Evolutionary conservation across 2,113 vertebrate species (phyloP), one percentile per base, ranked within the genome.

Genomic region (Sterrhoptilus dennistouni): DNA sequence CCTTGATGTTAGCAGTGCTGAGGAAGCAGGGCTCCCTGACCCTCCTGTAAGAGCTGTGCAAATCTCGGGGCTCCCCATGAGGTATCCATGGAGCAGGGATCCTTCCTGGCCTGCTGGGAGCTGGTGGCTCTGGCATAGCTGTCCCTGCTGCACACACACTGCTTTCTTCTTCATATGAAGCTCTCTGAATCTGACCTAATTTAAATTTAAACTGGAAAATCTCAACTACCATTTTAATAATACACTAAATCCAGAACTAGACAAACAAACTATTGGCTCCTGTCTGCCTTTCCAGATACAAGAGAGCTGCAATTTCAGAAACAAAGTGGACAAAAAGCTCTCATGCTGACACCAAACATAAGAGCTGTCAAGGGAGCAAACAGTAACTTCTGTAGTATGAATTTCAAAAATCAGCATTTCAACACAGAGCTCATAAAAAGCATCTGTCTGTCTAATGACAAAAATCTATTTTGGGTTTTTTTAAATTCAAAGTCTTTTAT

Each of bases 61-160:
- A 8, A 52, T 19, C 66, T 36, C 42, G 16, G 36, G 8, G 5
- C 11, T 53, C 25, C 45, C 27, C 29, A 28, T 5, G 2, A 72
- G 29, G 36, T 29, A 12, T 56, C 47, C 57, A 6, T 2, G n/a
- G 40, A 17, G 20, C 60, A 63, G 53, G 33, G 40, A 69, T 85
- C 31, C 14, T 33, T 21, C 38, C 79, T 24, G 10, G 31, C 14
- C 47, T 79, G 69, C 56, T 21, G 35, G 27, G 52, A 53, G 11
- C 27, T 49, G 53, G 12, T 35, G 61, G 27, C 25, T 57, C 33
- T 35, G 50, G 14, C 74, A 22, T 2, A 70, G 56, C n/a, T 47
- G 35, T 19, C 53, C 50, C 56, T 12, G 2, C 16, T 42, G 49
- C 44, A 22, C 19, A 25, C 12, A 10, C 47, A 0, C 1, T 0